phyloP scores from a whole-genome alignment of 2,888 invertebrate genomes.

The Stramonita haemastoma region DNA sequence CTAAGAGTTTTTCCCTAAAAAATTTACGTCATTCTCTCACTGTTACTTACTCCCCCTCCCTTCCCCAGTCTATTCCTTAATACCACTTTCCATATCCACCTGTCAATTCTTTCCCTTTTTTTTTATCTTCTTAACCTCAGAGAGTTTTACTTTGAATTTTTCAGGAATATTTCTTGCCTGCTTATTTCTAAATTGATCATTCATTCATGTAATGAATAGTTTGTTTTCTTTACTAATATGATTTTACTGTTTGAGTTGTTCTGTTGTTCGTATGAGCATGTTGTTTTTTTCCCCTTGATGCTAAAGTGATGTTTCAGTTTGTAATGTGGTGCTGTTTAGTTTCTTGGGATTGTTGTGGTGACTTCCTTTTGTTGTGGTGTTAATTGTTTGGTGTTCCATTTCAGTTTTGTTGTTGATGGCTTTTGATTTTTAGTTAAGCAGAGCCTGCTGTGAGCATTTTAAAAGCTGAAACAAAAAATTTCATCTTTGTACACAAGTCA shows the following conservation, averaged over 20 bases:
- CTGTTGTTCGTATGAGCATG: background rate
- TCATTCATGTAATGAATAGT: background rate
- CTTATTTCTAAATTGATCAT: background rate
- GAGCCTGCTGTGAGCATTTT: slow-evolving; percentile 1
- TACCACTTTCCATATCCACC: too few species aligned
- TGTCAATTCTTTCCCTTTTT: background rate
- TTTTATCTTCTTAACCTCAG: background rate
- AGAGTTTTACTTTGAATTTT: background rate
- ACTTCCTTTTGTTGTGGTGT: background rate
- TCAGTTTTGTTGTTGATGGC: background rate
- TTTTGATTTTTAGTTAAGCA: background rate
- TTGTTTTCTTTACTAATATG: background rate
- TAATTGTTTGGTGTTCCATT: background rate
- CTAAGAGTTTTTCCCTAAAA: too few species aligned
- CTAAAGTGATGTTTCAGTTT: background rate
- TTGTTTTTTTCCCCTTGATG: background rate
- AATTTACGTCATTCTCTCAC: too few species aligned
- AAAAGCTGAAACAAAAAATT: too few species aligned
- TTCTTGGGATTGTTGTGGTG: background rate
- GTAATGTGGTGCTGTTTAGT: background rate
- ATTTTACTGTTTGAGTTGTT: background rate
- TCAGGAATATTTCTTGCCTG: background rate
- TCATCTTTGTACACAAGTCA: too few species aligned
- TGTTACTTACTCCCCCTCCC: too few species aligned
- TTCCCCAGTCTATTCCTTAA: too few species aligned